A percentile compares a stretch with the other conserved stretches of the same genome.
phyloP scores from a whole-genome alignment of 2,888 invertebrate species.

The Cerceris ruficornis region DNA sequence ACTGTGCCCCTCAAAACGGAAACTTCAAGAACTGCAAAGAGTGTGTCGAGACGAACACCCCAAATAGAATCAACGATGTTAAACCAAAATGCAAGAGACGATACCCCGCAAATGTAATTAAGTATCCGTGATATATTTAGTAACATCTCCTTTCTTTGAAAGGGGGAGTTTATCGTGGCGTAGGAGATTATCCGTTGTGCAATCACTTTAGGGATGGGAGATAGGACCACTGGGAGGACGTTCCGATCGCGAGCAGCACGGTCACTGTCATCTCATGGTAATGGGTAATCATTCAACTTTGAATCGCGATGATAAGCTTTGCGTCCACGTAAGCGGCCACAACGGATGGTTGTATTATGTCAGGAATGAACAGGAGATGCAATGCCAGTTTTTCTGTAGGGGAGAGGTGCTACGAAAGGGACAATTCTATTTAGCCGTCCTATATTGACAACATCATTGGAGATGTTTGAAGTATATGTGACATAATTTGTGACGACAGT shows the following conservation, averaged over 20 bases:
- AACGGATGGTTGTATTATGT: background rate
- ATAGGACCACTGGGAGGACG: conserved; percentile 36
- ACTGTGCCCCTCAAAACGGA: too few relatives aligned
- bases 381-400: too few relatives aligned
- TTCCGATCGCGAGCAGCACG: conserved; percentile 71
- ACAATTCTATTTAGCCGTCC: too few relatives aligned
- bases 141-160: conserved; percentile 48
- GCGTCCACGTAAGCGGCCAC: background rate
- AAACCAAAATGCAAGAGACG: conserved; percentile 16
- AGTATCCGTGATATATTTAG: conserved; percentile 54
- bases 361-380: too few relatives aligned
- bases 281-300: conserved; percentile 76
- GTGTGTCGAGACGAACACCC: background rate
- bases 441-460: too few relatives aligned
- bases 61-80: background rate
- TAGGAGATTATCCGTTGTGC: conserved; percentile 75
- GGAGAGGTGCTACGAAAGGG: too few relatives aligned
- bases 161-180: conserved; percentile 35
- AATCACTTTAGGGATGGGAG: conserved; percentile 70
- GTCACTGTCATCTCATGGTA: conserved; percentile 75
- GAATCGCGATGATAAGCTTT: conserved; percentile 11
- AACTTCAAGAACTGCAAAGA: background rate
- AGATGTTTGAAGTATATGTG: too few relatives aligned
- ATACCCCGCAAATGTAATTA: conserved; percentile 58
- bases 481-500: too few relatives aligned